Evolutionary conservation across 2,888 invertebrate genomes (phyloP).

Genomic region (Yponomeuta sedellus): DNA sequence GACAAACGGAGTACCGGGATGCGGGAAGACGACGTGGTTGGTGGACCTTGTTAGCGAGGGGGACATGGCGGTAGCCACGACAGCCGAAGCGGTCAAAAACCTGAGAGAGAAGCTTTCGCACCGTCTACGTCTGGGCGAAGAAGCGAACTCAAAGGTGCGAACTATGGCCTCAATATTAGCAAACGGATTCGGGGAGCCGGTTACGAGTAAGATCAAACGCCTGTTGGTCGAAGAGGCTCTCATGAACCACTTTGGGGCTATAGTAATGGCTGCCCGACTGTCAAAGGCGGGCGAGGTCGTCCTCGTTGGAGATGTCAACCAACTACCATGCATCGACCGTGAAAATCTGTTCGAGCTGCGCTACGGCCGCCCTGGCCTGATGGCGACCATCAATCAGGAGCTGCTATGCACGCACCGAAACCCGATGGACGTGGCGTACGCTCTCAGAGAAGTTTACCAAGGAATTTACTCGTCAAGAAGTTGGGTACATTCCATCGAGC

Average conservation of each 20-base stretch:
- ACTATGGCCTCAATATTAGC: too few relatives aligned
- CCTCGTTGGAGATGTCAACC: constrained; percentile 28
- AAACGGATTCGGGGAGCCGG: neutral
- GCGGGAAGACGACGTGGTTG: too few relatives aligned
- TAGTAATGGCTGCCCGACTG: constrained; percentile 23
- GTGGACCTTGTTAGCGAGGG: too few relatives aligned
- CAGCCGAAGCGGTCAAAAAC: too few relatives aligned
- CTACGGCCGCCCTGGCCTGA: constrained; percentile 15
- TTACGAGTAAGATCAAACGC: neutral
- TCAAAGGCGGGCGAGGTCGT: constrained; percentile 19
- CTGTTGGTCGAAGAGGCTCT: constrained; percentile 25
- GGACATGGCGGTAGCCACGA: too few relatives aligned
- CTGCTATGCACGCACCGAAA: neutral
- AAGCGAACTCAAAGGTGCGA: too few relatives aligned
- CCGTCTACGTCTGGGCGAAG: too few relatives aligned
- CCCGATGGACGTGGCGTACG: neutral
- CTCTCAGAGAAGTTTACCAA: too few relatives aligned
- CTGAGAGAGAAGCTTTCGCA: too few relatives aligned
- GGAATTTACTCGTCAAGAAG: too few relatives aligned
- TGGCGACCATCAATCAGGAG: neutral
- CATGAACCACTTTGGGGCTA: constrained; percentile 28
- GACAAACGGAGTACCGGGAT: too few relatives aligned
- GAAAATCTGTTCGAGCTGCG: constrained; percentile 23
- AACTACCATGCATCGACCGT: constrained; percentile 27
- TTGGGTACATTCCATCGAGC: too few relatives aligned